Conservation (phyloP, 2,797 vertebrate species). For the Enteromius treurensis region DNA sequence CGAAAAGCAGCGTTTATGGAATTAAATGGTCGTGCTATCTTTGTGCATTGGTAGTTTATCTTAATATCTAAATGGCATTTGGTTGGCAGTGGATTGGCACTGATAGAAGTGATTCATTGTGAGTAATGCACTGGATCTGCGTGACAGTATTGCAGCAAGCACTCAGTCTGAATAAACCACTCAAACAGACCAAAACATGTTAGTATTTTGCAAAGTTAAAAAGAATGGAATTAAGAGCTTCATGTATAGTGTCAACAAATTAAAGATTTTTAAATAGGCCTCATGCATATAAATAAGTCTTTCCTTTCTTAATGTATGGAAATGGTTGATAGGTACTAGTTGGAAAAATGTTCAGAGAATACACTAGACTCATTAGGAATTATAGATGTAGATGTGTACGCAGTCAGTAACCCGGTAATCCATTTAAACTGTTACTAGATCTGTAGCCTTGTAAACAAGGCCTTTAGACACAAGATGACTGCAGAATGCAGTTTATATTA, state of each 20-base stretch:
- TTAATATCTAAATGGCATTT: constrained; percentile 4
- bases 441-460: constrained; percentile 12
- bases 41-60: background rate
- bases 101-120: constrained; percentile 7
- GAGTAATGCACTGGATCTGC: constrained; percentile 12
- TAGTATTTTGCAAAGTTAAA: background rate
- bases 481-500: background rate
- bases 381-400: background rate
- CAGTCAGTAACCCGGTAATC: background rate
- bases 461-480: background rate
- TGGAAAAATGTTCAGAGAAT: background rate
- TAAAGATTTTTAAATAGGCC: background rate
- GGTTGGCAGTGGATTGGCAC: background rate
- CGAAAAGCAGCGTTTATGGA: background rate
- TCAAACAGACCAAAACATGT: background rate
- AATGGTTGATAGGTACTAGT: background rate
- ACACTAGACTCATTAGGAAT: background rate
- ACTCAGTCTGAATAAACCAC: background rate
- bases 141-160: constrained; percentile 27
- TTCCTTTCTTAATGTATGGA: background rate
- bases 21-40: constrained; percentile 9
- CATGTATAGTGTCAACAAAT: background rate
- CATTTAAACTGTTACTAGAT: background rate
- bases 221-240: background rate
- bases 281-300: background rate